phyloP scores from a whole-genome alignment of 2,113 vertebrate species.

The Vombatus ursinus region DNA sequence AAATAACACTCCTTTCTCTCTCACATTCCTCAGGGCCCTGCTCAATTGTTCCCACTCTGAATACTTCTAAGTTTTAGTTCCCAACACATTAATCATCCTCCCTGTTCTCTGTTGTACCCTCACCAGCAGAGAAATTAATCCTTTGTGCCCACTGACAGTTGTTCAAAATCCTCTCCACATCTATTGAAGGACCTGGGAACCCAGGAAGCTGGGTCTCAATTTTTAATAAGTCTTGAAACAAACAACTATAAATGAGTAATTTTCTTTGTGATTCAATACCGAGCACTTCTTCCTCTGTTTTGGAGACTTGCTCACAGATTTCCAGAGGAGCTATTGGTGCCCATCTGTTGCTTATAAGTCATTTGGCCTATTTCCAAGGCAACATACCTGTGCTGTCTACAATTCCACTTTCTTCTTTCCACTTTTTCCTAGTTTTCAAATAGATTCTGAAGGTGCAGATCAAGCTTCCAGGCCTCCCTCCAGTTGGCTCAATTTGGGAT shows the following conservation, averaged over 20 bases:
- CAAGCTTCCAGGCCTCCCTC: background rate
- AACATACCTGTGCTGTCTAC: background rate
- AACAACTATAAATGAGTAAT: background rate
- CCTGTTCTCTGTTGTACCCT: background rate
- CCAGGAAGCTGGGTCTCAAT: background rate
- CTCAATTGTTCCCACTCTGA: background rate
- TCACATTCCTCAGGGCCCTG: background rate
- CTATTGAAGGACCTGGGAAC: background rate
- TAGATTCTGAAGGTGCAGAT: background rate
- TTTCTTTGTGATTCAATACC: background rate
- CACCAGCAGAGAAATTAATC: background rate
- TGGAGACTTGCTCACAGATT: fast-evolving
- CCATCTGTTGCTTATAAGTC: background rate
- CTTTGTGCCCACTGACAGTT: fast-evolving
- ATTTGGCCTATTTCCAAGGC: background rate
- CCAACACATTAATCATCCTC: conserved; percentile 14
- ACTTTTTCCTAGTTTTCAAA: background rate
- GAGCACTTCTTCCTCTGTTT: fast-evolving
- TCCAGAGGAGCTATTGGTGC: fast-evolving
- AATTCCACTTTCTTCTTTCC: fast-evolving
- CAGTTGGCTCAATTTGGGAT: background rate
- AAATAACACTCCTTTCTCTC: conserved; percentile 42
- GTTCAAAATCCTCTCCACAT: background rate
- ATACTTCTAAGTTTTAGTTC: background rate
- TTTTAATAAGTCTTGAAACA: background rate